Base-by-base conservation (phyloP, 2,888 invertebrate genomes). In the Apotomis betuletana region DNA sequence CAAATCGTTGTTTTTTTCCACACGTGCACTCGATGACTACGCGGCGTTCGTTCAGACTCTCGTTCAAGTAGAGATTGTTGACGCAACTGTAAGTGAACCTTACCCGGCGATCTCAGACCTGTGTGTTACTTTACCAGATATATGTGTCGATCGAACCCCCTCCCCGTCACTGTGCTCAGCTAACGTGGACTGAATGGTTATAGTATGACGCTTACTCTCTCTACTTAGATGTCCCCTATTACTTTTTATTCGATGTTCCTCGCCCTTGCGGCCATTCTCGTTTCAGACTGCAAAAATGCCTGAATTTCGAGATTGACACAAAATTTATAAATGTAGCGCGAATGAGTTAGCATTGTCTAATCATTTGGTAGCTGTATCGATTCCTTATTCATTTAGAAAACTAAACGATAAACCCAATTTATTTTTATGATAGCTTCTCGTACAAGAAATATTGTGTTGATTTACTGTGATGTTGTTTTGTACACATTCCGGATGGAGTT, bases 51-150 rank as follows among this genome's bases (percentile, higher is more conserved):
- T 81, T 84, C 92, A 93, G 93, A 91, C 90, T 89, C 90, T 87
- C 89, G 86, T 90, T 84, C 90, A 90, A 90, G 93, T 92, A 91
- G 92, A 92, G 87, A 90, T 92, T 88, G 85, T 92, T 86, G 87
- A 94, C 80, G 87, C 93, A 84, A 93, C 91, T 93, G 95, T 95
- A 94, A 95, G 95, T 94, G 87, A 83, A 80, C 82, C 83, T 83
- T 86, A 83, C 83, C 84, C 84, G 84, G 82, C 88, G 85, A 86
- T 86, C 85, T 86, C 87, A 81, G 86, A 86, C 83, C 82, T 90
- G 87, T 92, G 92, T 92, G 91, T 91, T 88, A 86, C 81, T 85
- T 89, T 90, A 87, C 83, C 83, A 84, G 85, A 83, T 83, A 81
- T 86, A 80, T 87, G 83, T 91, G 88, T 90, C 85, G 84, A 78